phyloP scores from a whole-genome alignment of 2,888 invertebrate genomes.

The Myathropa florea region DNA sequence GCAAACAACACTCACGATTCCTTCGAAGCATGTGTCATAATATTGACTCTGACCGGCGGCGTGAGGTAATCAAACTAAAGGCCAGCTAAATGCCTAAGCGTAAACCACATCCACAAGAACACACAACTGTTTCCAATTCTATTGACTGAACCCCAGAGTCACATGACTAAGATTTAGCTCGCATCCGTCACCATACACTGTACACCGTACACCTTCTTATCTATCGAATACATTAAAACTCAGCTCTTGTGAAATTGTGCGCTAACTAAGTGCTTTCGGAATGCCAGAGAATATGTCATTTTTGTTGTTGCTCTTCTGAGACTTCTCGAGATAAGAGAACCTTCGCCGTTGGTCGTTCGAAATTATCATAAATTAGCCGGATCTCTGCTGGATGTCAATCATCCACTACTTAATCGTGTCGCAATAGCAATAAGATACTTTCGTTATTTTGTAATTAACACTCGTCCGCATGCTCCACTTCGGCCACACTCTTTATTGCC shows the following conservation, averaged over 20 bases:
- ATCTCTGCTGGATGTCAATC: background rate
- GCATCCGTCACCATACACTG: no score
- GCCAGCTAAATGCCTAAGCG: no score
- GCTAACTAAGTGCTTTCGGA: background rate
- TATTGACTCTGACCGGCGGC: background rate
- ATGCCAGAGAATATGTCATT: background rate
- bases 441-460: conserved; percentile 44
- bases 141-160: background rate
- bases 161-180: background rate
- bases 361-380: background rate
- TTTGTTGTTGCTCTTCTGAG: no score
- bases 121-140: no score
- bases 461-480: conserved; percentile 2
- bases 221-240: background rate
- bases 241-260: background rate
- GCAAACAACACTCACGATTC: background rate
- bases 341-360: background rate
- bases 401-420: conserved; percentile 35
- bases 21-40: background rate
- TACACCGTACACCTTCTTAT: background rate
- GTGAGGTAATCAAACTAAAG: background rate
- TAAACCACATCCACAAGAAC: no score
- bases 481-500: background rate
- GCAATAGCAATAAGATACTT: conserved; percentile 26
- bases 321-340: background rate